Evolutionary conservation across 2,888 invertebrate species (phyloP), one percentile per base, ranked within the genome.

Genomic region (Eulithis prunata): DNA sequence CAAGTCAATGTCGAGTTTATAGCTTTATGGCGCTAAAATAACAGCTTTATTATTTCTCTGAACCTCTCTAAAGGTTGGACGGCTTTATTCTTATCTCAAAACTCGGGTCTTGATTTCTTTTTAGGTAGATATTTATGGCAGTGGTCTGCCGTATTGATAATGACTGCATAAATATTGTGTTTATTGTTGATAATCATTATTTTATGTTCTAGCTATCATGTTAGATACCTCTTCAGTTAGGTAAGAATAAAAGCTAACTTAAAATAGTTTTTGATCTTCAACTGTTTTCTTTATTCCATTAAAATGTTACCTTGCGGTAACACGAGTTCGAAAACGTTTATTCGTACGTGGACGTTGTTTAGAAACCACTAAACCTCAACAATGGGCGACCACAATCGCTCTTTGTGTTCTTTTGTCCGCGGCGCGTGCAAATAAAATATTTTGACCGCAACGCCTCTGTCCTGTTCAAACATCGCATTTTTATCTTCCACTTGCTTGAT

Each of bases 401-500:
- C 80, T 82, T 86, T 86, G 84, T 85, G 62, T 66, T 75, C 81
- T 80, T 84, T 87, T 85, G 84, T 85, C 78, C 77, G 72, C 74
- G 67, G 72, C 74, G 68, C 72, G 75, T 76, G 84, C 86, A 88
- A 89, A 90, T 88, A 89, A 87, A 89, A 87, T 83, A 85, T 85
- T 85, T 81, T 77, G 79, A 84, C 79, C 76, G 76, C 78, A 73
- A 78, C 76, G 75, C 72, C 73, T 74, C 75, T 71, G 74, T 80
- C 80, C 80, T 78, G 83, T 79, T 75, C 77, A 81, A 84, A 84
- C 74, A 79, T 73, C 69, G 51, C 66, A 68, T 67, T 76, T 75
- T 71, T 63, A 71, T 73, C 75, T 72, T 56, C 67, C 69, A 72
- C 41, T 62, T 54, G 54, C 45, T 65, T 57, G 32, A 47, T 28